phyloP scores from a whole-genome alignment of 2,113 vertebrate genomes.

The Perca flavescens region DNA sequence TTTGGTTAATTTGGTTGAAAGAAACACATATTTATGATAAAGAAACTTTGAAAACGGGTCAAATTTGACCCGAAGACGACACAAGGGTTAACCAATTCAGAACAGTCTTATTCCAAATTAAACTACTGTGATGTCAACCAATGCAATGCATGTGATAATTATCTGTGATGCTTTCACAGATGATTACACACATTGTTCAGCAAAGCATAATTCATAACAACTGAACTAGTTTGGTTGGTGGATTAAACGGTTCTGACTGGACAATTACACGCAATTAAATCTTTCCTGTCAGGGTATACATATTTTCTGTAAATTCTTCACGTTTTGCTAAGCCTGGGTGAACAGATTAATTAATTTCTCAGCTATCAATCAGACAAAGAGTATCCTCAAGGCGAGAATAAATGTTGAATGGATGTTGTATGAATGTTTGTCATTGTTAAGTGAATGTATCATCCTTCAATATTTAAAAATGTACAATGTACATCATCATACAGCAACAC shows the following conservation, averaged over 20 bases:
- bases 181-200: not conserved
- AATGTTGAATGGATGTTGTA: constrained; percentile 47
- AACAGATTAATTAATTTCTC: constrained; percentile 52
- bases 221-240: constrained; percentile 22
- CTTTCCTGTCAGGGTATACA: constrained; percentile 53
- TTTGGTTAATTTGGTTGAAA: no score
- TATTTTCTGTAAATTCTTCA: constrained; percentile 54
- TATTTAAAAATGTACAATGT: constrained; percentile 40
- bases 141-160: not conserved
- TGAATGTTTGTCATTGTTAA: constrained; percentile 46
- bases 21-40: no score
- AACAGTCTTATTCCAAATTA: not conserved
- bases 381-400: constrained; percentile 59
- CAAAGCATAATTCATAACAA: constrained; percentile 25
- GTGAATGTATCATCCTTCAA: constrained; percentile 43
- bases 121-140: not conserved
- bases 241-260: constrained; percentile 54
- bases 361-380: constrained; percentile 67
- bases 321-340: constrained; percentile 44
- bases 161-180: not conserved
- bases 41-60: no score
- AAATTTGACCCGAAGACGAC: no score
- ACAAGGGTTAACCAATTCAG: not conserved
- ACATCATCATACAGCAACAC: not conserved
- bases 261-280: constrained; percentile 70